Base-by-base conservation (phyloP, 2,888 invertebrate genomes). In the Sphaeridia pumilis region DNA sequence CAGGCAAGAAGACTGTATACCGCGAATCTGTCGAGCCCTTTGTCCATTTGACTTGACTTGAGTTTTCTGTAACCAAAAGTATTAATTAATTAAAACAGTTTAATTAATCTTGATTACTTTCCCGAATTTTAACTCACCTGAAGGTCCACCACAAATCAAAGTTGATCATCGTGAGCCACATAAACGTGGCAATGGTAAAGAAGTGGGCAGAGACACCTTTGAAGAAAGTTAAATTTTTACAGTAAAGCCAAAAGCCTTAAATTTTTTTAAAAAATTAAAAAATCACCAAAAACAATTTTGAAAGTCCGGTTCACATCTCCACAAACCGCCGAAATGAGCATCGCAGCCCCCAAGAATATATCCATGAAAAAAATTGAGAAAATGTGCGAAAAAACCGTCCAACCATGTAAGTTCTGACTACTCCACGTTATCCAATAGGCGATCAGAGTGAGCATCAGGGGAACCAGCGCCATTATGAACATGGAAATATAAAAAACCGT, bases 111-210 rank as follows among this genome's bases (percentile, higher is more conserved):
- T n/a, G n/a, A n/a, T n/a, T n/a, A n/a, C n/a, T n/a, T n/a, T n/a
- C n/a, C n/a, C n/a, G n/a, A n/a, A n/a, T n/a, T n/a, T n/a, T n/a
- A n/a, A n/a, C 31, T 38, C 41, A 56, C 56, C 56, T 49, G 27
- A 56, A 58, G 1, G 57, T 60, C 26, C 49, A 54, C 53, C 57
- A 60, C 26, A 60, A 41, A 45, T 60, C 58, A 44, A 56, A 58
- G 45, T 58, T 60, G 3, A 60, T 50, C 14, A 54, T 53, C 1
- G 58, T 57, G 2, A 58, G 52, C 60, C 60, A 60, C 5, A 52
- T 53, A 26, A 60, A 60, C 2, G 57, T 52, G n/a, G 57, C 52
- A 10, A 60, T 46, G 35, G 57, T 54, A 38, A 55, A 54, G 43
- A 58, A 60, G 44, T 60, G 60, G 4, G 50, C 38, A 36, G 54